Evolutionary conservation across 1,140 invertebrate species (phyloP).

Genomic region (Lasioglossum albipes): DNA sequence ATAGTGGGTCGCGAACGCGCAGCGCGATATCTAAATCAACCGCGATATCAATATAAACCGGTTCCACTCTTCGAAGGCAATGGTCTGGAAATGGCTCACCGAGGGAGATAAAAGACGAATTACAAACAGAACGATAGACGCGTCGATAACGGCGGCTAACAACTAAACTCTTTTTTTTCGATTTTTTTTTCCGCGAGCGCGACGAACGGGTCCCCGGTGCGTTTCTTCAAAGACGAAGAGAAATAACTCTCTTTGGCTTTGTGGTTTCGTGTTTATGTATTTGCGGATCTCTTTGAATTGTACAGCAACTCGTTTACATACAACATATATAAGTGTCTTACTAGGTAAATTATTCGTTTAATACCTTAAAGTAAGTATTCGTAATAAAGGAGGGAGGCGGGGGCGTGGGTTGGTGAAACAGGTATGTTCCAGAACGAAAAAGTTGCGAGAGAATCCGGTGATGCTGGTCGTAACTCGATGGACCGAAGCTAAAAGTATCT

Average conservation of each 20-base stretch:
- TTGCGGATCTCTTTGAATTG: constrained; percentile 55
- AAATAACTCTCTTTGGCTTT: constrained; percentile 3
- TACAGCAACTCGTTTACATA: constrained; percentile 63
- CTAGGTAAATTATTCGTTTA: constrained; percentile 51
- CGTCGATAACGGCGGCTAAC: too few relatives aligned
- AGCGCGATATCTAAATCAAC: constrained; percentile 14
- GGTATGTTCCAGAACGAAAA: constrained; percentile 20
- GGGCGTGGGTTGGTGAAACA: constrained; percentile 4
- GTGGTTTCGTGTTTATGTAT: constrained; percentile 51
- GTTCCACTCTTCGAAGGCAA: constrained; percentile 15
- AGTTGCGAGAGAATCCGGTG: constrained; percentile 4
- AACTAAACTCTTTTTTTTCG: too few relatives aligned
- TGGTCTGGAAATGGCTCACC: constrained; percentile 12
- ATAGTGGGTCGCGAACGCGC: constrained; percentile 3
- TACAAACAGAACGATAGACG: background rate
- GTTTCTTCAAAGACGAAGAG: background rate
- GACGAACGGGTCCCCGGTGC: background rate
- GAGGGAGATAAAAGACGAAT: constrained; percentile 7
- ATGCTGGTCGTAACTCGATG: background rate
- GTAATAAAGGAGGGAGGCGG: constrained; percentile 23
- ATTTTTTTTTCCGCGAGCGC: too few relatives aligned
- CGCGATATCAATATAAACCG: constrained; percentile 31
- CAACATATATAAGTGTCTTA: constrained; percentile 61
- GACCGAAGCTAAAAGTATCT: too few relatives aligned
- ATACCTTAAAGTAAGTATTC: constrained; percentile 53